These are phyloP conservation scores for Mystacides longicornis DNA, from an alignment of 2,888 invertebrate species.

Conservation along the genomic window DNA sequence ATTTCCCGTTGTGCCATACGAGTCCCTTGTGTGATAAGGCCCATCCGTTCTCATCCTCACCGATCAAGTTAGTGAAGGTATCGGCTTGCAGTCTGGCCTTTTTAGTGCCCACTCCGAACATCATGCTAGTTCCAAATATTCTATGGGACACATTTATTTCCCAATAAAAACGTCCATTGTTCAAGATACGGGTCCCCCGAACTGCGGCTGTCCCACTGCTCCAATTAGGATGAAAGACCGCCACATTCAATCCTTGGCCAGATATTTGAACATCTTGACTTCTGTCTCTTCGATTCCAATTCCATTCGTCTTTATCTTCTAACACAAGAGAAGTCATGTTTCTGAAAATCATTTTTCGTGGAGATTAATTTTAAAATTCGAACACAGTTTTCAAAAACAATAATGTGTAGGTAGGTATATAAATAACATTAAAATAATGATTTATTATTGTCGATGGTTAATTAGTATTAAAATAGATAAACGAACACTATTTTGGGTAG, in stretches of 20 bases:
- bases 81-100: constrained; percentile 55
- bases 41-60: constrained; percentile 65
- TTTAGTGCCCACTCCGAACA: constrained; percentile 62
- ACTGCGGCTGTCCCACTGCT: constrained; percentile 68
- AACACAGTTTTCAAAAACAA: no score
- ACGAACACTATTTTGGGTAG: no score
- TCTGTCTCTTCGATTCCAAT: constrained; percentile 54
- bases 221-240: constrained; percentile 69
- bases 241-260: constrained; percentile 49
- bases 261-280: constrained; percentile 51
- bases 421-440: no score
- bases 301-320: constrained; percentile 60
- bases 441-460: no score
- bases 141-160: constrained; percentile 56
- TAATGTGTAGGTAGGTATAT: no score
- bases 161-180: constrained; percentile 59
- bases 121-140: constrained; percentile 66
- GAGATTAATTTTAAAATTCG: no score
- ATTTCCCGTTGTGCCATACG: constrained; percentile 59
- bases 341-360: not conserved
- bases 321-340: not conserved
- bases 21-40: constrained; percentile 66
- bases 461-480: no score
- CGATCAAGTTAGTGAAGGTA: constrained; percentile 61
- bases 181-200: constrained; percentile 57